These are phyloP conservation scores for Geophilus truncorum DNA, from an alignment of 2,888 invertebrate genomes.

Conservation along the genomic window DNA sequence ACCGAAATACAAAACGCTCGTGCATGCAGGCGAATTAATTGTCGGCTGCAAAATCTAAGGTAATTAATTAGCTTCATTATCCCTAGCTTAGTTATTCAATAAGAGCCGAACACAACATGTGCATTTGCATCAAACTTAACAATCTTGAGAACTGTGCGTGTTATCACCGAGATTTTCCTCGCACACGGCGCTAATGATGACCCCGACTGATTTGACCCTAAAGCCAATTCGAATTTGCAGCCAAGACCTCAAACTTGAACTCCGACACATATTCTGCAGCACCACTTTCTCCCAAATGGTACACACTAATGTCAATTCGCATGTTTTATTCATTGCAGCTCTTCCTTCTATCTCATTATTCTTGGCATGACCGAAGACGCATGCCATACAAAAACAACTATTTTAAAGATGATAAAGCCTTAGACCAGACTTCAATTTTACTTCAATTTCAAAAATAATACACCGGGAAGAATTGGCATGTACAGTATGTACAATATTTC, in stretches of 20 bases:
- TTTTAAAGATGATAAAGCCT: background rate
- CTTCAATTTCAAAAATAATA: background rate
- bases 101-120: background rate
- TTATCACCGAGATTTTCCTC: background rate
- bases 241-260: background rate
- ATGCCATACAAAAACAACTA: background rate
- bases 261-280: background rate
- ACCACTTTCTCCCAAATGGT: constrained; percentile 7
- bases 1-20: background rate
- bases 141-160: background rate
- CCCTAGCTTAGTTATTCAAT: constrained; percentile 6
- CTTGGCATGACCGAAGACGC: background rate
- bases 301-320: constrained; percentile 8
- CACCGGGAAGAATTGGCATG: too few species aligned
- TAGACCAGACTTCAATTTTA: background rate
- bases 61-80: constrained; percentile 22
- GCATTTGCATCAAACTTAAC: constrained; percentile 13
- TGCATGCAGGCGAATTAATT: background rate
- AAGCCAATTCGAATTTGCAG: background rate
- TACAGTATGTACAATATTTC: too few species aligned
- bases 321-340: background rate
- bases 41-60: background rate
- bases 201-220: background rate
- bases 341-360: background rate
- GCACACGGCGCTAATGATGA: background rate